Evolutionary conservation across 2,888 invertebrate species (phyloP), one percentile per base, ranked within the genome.

Genomic region (Ormyrus nitidulus): DNA sequence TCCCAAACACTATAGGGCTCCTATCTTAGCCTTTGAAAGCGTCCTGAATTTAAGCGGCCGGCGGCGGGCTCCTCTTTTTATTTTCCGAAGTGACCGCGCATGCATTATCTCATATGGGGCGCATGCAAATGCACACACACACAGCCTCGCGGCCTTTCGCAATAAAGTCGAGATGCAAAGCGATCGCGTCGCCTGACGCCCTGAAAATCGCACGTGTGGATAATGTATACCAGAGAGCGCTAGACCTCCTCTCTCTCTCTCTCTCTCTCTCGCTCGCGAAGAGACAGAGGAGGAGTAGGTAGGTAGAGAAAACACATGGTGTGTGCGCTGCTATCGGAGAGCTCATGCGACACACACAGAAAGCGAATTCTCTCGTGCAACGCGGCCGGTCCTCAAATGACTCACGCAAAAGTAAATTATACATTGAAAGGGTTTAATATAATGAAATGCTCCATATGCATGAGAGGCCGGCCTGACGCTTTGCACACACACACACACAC

Each of bases 381-480:
- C 79, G 75, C 81, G 84, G 84, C 86, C 85, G 85, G 86, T 88
- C 87, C 88, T 92, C 92, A 92, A 93, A 92, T 93, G 93, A 93
- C 92, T 93, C 92, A 92, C 92, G 92, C 92, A 93, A 93, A 93
- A 92, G 92, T 93, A 93, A 93, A 93, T 93, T 93, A 93, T 93
- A 93, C 93, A 93, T 93, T 92, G 92, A 93, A 93, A 92, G 92
- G 92, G 92, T 93, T 92, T 93, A 92, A 92, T 93, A 92, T 93
- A 93, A 93, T 93, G 92, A 93, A 92, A 92, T 92, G 92, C 92
- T 93, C 92, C 93, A 93, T 93, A 93, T 93, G 93, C 92, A 93
- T 93, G 93, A 93, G 92, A 87, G 86, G 86, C 80, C 77, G 66
- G 71, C 56, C 79, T 80, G 85, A 83, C 85, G 84, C 85, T 85